Base-by-base conservation (phyloP, 2,797 vertebrate species). In the Okamejei kenojei region DNA sequence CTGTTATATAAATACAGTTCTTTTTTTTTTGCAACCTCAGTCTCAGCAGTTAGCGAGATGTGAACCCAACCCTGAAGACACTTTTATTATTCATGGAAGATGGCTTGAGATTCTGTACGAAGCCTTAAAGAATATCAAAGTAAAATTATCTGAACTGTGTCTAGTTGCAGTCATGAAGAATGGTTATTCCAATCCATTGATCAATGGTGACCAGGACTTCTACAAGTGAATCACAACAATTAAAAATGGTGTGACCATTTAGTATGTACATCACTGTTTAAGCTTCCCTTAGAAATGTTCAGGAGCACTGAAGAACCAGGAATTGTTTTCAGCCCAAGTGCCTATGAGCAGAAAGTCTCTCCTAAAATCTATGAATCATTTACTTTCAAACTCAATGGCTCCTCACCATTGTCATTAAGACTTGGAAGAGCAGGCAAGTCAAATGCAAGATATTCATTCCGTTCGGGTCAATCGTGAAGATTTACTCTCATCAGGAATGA, bases 71-170 rank as follows among this genome's bases (percentile, higher is more conserved):
- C 61, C 84, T 88, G 84, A 35, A 88, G 63, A 32, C 84, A 88
- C 71, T 74, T 74, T 74, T 26, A 23, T 17, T 17, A 68, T 68
- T 68, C 65, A 32, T 13, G 35, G 77, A 79, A 29, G 38, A 19
- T 91, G 35, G 38, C 68, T 73, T 73, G 2, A 73, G 21, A 65
- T 68, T 88, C 23, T 63, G 32, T 35, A 26, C 35, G 17, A 45
- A 73, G 7, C 35, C 9, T 91, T 91, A 74, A 10, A 45, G 68
- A 26, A 11, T 38, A 26, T 3, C 11, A 38, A 26, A 91, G 23
- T 65, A 19, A 88, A 68, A 88, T 88, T 32, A n/a, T 68, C 68
- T 91, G 88, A 63, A 63, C 17, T 91, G 21, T 29, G 65, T 91
- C 68, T 32, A 88, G n/a, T 32, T 68, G 84, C 29, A 68, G n/a